A percentile compares a stretch with the other conserved stretches of the same genome.
Evolutionary conservation across 1,140 invertebrate genomes (phyloP).

Genomic region (Drosophila persimilis): DNA sequence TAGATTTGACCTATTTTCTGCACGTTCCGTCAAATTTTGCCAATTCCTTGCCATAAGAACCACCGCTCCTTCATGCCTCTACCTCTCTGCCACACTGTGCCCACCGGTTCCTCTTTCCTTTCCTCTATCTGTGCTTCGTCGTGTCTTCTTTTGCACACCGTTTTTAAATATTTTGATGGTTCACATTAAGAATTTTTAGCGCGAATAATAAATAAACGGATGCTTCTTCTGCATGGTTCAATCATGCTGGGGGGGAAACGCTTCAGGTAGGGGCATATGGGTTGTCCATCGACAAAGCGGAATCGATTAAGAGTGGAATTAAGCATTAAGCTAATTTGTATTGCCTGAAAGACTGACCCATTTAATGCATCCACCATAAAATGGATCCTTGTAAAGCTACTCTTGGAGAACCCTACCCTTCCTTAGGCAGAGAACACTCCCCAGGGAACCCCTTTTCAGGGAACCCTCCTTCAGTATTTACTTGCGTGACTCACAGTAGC

Average conservation of each 20-base stretch:
- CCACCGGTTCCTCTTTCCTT: slow-evolving; percentile 13
- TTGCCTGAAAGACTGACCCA: too few species aligned
- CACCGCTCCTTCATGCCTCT: too few species aligned
- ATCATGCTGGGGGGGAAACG: slow-evolving; percentile 17
- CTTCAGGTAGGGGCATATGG: not conserved
- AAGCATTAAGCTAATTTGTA: too few species aligned
- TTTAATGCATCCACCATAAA: too few species aligned
- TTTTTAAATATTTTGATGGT: slow-evolving; percentile 42
- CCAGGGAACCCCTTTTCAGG: too few species aligned
- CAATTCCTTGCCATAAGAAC: slow-evolving; percentile 13
- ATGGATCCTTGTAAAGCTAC: too few species aligned
- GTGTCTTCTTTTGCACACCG: slow-evolving; percentile 34
- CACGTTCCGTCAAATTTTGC: slow-evolving; percentile 54
- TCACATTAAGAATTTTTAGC: slow-evolving; percentile 55
- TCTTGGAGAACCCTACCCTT: too few species aligned
- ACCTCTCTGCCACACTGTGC: not conserved
- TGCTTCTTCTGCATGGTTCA: slow-evolving; percentile 2
- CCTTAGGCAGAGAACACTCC: too few species aligned
- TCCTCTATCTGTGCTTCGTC: not conserved
- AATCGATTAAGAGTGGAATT: too few species aligned
- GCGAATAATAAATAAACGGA: slow-evolving; percentile 50
- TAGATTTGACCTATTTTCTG: slow-evolving; percentile 74
- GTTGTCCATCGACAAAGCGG: too few species aligned
- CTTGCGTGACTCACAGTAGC: too few species aligned
- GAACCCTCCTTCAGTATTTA: too few species aligned